phyloP scores from a whole-genome alignment of 2,888 invertebrate species.

The Sinodicranocentrus sp. region DNA sequence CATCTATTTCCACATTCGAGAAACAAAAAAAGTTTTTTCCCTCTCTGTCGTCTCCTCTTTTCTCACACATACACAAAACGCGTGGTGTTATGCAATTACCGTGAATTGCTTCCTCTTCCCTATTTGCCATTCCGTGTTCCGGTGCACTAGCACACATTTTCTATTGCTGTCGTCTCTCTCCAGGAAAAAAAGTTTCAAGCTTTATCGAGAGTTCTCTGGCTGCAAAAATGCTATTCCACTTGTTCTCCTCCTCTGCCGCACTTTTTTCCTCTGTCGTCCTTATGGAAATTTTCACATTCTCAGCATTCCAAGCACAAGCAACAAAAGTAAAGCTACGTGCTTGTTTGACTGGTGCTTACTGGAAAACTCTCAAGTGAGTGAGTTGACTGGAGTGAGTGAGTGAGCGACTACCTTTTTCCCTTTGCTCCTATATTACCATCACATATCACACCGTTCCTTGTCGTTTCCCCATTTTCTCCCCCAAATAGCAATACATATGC shows the following conservation, averaged over 20 bases:
- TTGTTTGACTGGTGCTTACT: conserved; percentile 44
- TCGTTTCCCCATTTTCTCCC: conserved; percentile 43
- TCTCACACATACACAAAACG: conserved; percentile 17
- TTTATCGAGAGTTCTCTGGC: too few relatives aligned
- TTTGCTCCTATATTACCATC: conserved; percentile 12
- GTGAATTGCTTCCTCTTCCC: conserved; percentile 51
- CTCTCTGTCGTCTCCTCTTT: too few relatives aligned
- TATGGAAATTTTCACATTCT: conserved; percentile 59
- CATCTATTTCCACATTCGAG: conserved; percentile 28
- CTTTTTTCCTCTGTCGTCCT: neutral
- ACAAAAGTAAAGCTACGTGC: conserved; percentile 70
- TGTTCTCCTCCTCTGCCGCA: conserved; percentile 5
- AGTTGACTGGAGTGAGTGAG: conserved; percentile 6
- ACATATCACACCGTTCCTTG: conserved; percentile 47
- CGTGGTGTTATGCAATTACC: conserved; percentile 50
- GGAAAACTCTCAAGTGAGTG: neutral
- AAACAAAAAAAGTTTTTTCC: conserved; percentile 40
- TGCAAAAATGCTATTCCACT: conserved; percentile 21
- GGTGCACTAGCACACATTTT: conserved; percentile 30
- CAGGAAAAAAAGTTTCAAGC: too few relatives aligned
- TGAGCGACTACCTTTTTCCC: conserved; percentile 33
- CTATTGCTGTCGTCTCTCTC: too few relatives aligned
- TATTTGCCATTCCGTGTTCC: conserved; percentile 21
- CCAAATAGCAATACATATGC: conserved; percentile 33
- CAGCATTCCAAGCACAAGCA: conserved; percentile 61